Conservation (phyloP, 2,888 invertebrate genomes). For the Chrysolina americana region DNA sequence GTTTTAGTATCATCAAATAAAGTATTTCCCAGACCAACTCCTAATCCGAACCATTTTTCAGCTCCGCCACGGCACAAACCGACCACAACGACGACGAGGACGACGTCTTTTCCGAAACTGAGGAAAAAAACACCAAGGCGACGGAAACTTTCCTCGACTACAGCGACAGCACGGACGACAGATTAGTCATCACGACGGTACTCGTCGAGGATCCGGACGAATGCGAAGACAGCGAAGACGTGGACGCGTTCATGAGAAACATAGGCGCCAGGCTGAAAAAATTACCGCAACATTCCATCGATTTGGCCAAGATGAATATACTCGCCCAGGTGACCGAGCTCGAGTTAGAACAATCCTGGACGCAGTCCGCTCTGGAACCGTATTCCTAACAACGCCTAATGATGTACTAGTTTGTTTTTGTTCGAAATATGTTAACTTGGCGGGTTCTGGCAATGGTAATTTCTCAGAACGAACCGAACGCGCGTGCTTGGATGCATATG, state of each 20-base stretch:
- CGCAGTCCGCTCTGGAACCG: constrained; percentile 5
- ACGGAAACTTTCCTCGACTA: constrained; percentile 9
- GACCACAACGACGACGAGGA: constrained; percentile 35
- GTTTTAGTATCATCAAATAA: too few species aligned
- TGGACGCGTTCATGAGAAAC: constrained; percentile 34
- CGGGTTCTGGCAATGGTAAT: background rate
- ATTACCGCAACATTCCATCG: constrained; percentile 30
- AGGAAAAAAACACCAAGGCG: constrained; percentile 26
- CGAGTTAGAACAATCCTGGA: constrained; percentile 34
- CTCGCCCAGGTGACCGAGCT: constrained; percentile 38
- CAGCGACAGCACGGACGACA: background rate
- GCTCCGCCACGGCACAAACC: background rate
- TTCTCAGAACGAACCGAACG: background rate
- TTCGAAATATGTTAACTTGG: background rate
- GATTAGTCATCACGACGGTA: constrained; percentile 1
- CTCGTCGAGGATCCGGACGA: background rate
- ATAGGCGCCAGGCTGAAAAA: constrained; percentile 34
- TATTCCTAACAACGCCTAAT: background rate
- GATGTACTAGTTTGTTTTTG: background rate
- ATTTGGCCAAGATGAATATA: constrained; percentile 38
- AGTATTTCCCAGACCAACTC: too few species aligned
- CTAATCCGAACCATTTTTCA: background rate
- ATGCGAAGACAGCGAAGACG: constrained; percentile 17
- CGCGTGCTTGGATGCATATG: too few species aligned
- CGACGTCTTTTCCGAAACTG: constrained; percentile 40